These are phyloP conservation scores for Hyalella azteca DNA, from an alignment of 2,888 invertebrate genomes.

Conservation along the genomic window DNA sequence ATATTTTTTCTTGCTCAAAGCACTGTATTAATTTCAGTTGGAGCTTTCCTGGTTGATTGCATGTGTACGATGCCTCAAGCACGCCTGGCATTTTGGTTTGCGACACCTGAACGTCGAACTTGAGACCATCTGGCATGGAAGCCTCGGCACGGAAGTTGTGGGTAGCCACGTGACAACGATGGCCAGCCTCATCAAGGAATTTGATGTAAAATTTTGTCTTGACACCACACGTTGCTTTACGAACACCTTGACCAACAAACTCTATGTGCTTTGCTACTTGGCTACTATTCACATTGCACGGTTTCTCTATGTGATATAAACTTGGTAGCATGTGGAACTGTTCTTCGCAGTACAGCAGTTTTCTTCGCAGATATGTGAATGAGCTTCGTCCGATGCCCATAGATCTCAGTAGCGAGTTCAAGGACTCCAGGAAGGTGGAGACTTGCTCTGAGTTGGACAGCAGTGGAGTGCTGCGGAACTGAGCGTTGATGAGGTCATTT, in stretches of 20 bases:
- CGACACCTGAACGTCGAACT: not conserved
- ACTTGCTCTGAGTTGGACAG: not conserved
- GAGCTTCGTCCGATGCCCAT: not conserved
- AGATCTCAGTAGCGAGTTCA: not conserved
- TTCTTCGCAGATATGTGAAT: not conserved
- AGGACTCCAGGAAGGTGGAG: not conserved
- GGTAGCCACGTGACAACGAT: not conserved
- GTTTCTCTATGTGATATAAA: not conserved
- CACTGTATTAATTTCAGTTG: not conserved
- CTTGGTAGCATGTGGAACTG: not conserved
- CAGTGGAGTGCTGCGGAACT: not conserved
- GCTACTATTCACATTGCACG: not conserved
- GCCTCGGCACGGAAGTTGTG: not conserved
- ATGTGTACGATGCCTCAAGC: not conserved
- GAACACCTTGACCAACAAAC: not conserved
- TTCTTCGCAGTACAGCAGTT: not conserved
- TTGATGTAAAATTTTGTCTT: conserved; percentile 1
- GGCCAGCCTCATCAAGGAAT: not conserved
- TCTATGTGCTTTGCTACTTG: not conserved
- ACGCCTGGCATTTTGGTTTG: not conserved
- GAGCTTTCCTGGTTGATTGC: not conserved
- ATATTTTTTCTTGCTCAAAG: not conserved
- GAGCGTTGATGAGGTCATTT: not conserved
- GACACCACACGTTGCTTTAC: not conserved
- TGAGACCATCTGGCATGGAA: not conserved